Conservation (phyloP, 2,888 invertebrate species). For the Lottia gigantea region DNA sequence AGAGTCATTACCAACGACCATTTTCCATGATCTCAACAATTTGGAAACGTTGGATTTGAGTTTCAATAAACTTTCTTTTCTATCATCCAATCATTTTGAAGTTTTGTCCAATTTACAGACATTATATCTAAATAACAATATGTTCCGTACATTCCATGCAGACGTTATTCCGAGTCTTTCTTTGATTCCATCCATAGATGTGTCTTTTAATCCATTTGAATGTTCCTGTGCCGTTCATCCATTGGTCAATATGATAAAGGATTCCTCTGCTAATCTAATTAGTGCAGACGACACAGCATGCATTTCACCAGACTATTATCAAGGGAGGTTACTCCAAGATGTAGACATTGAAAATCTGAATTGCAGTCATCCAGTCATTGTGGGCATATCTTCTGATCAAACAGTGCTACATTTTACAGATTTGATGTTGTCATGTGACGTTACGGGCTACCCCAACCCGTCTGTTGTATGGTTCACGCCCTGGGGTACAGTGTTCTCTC, state of each 20-base stretch:
- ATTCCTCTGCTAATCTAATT: conserved; percentile 24
- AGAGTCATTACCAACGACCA: conserved; percentile 21
- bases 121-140: conserved; percentile 46
- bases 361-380: conserved; percentile 43
- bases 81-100: conserved; percentile 39
- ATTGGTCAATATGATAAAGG: conserved; percentile 31
- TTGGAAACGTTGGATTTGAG: conserved; percentile 37
- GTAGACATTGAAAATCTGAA: conserved; percentile 30
- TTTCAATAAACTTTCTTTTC: conserved; percentile 34
- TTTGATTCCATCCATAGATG: conserved; percentile 28
- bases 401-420: conserved; percentile 28
- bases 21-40: conserved; percentile 34
- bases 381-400: conserved; percentile 20
- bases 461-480: conserved; percentile 56
- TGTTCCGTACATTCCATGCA: conserved; percentile 25
- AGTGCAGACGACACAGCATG: conserved; percentile 35
- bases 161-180: conserved; percentile 28
- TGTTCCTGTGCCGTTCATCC: conserved; percentile 50
- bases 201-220: conserved; percentile 51
- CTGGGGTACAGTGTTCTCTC: conserved; percentile 46
- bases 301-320: conserved; percentile 30
- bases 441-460: conserved; percentile 39
- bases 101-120: conserved; percentile 32
- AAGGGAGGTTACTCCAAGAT: conserved; percentile 29
- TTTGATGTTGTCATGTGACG: conserved; percentile 42